Percentiles rank a stretch among this genome's conserved stretches.
phyloP scores from a whole-genome alignment of 2,888 invertebrate species.

The Tenodera sinensis region DNA sequence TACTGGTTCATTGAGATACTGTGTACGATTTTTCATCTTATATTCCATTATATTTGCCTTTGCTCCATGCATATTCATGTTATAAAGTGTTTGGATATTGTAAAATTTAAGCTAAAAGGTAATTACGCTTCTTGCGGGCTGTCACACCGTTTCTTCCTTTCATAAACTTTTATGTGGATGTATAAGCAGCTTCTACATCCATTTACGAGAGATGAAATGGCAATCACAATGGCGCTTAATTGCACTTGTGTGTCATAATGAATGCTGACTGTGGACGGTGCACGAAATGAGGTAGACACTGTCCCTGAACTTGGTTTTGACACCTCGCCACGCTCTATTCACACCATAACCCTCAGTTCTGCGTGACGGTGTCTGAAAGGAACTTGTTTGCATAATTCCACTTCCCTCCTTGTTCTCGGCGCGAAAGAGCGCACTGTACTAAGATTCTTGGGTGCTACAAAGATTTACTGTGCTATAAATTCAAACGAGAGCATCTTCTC shows the following conservation, averaged over 20 bases:
- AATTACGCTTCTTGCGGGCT: too few species aligned
- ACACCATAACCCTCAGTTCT: not conserved
- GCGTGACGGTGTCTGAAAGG: not conserved
- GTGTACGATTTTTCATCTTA: too few species aligned
- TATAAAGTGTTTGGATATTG: too few species aligned
- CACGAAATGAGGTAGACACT: not conserved
- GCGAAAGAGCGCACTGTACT: not conserved
- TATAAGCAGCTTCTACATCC: too few species aligned
- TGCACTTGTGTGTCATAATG: not conserved
- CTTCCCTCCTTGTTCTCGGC: not conserved
- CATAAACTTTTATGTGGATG: too few species aligned
- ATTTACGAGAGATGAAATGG: not conserved
- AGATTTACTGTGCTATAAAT: not conserved
- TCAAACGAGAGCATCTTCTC: not conserved
- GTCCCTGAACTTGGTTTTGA: not conserved
- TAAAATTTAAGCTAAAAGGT: too few species aligned
- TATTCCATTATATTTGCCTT: too few species aligned
- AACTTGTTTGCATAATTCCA: conserved; percentile 9
- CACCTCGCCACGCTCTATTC: not conserved
- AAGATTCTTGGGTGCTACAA: not conserved
- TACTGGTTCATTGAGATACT: too few species aligned
- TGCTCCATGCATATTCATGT: too few species aligned
- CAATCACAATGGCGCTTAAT: not conserved
- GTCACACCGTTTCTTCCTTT: too few species aligned
- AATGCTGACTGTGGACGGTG: not conserved